Evolutionary conservation across 2,113 vertebrate species (phyloP), one percentile per base, ranked within the genome.

Genomic region (Bucco capensis): DNA sequence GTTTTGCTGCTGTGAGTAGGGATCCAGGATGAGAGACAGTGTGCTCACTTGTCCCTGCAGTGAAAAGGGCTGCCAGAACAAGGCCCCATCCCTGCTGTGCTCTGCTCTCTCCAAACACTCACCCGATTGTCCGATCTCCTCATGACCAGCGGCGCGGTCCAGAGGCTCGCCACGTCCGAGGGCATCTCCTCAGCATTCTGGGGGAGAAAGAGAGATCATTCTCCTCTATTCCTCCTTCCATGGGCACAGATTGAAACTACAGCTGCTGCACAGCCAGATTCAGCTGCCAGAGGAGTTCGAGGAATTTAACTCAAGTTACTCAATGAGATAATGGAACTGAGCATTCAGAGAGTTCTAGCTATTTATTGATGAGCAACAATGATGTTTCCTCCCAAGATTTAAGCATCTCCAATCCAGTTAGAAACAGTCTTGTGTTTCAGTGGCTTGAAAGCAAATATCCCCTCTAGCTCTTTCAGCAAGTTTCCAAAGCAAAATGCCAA

Each of bases 111-210:
- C 31, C 47, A 6, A 31, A 37, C 81, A 97, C 97, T 97, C 78
- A 98, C 98, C 35, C 96, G 19, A 28, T 4, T 92, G 19, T 94
- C 85, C 0, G 27, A 40, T 37, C 60, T 97, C 84, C 94, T 97
- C 92, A 97, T 97, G 90, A 99, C 98, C 18, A 99, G 97, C 0
- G 99, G 99, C 2, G 99, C 98, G 0, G 98, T 99, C 97, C 99
- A 98, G 83, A 99, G 96, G 35, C 98, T 98, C 12, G 98, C 97
- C 98, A 99, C 97, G 12, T 98, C 98, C 0, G 96, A 95, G 0
- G 98, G 97, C 93, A 98, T 62, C 83, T 97, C 97, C 42, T 96
- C 97, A 2, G 98, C 95, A 2, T 97, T 98, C 99, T 99, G 95
- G 35, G 66, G 19, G 16, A 19, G 10, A 30, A 72, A 47, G 19